These are phyloP conservation scores for Channa maculata DNA, from an alignment of 2,113 vertebrate species.

Conservation along the genomic window DNA sequence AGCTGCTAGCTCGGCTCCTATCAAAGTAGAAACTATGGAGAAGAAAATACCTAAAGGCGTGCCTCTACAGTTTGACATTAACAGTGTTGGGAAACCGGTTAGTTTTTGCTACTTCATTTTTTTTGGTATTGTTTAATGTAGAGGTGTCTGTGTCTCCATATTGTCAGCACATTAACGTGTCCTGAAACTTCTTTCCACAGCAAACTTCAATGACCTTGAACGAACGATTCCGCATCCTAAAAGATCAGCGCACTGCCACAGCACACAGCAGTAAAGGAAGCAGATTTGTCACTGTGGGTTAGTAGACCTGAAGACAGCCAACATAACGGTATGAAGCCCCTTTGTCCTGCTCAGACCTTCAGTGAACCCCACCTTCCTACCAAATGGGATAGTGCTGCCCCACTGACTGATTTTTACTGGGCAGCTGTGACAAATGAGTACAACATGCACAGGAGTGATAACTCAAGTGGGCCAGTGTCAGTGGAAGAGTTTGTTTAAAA, in stretches of 20 bases:
- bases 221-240: slow-evolving; percentile 94
- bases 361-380: slow-evolving; percentile 21
- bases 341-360: slow-evolving; percentile 26
- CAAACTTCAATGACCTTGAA: slow-evolving; percentile 96
- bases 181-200: slow-evolving; percentile 1
- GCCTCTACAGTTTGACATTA: slow-evolving; percentile 95
- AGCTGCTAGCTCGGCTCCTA: slow-evolving; percentile 77
- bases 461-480: slow-evolving; percentile 4
- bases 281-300: slow-evolving; percentile 95
- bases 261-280: slow-evolving; percentile 86
- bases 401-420: background rate
- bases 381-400: slow-evolving; percentile 12
- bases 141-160: background rate
- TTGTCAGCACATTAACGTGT: background rate
- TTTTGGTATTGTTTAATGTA: background rate
- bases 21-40: slow-evolving; percentile 86
- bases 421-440: slow-evolving; percentile 1
- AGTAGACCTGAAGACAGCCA: slow-evolving; percentile 63
- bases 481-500: slow-evolving; percentile 16
- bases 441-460: slow-evolving; percentile 11
- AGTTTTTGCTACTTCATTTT: slow-evolving; percentile 3
- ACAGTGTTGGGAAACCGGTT: slow-evolving; percentile 96
- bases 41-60: slow-evolving; percentile 95
- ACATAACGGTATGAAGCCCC: background rate
- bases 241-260: slow-evolving; percentile 86